Evolutionary conservation across 2,888 invertebrate genomes (phyloP), one percentile per base, ranked within the genome.

Genomic region (Oligia latruncula): DNA sequence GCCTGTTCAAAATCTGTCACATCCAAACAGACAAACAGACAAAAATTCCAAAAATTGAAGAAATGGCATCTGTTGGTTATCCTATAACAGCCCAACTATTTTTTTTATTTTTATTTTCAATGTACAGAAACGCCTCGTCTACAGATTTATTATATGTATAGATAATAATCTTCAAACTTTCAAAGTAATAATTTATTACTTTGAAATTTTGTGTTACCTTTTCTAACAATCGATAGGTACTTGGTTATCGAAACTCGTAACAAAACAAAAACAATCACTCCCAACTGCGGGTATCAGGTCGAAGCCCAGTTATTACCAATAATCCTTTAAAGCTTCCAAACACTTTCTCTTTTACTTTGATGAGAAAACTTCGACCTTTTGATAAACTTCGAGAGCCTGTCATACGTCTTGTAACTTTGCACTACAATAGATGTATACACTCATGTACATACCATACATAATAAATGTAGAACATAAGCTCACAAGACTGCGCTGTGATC

Each of bases 321-420:
- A 65, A 70, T 58, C 64, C 20, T n/a, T 60, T 29, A 58, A 43
- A 82, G 68, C 58, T 15, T 46, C 20, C 1, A 13, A 65, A 80
- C 62, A 71, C 71, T 82, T 60, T 75, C 64, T 73, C 73, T 83
- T 86, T 76, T 74, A 82, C 83, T 83, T 82, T 85, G 73, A 86
- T 77, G 86, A 85, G 82, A 77, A 84, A 85, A 85, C 71, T 79
- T 68, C 65, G 65, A 79, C 23, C 83, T 74, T 82, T 86, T 82
- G 83, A 71, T 76, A 67, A 85, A 76, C 20, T 83, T 79, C 29
- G 43, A 49, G 35, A 64, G 49, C 66, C 40, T 70, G 52, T 58
- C 62, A 83, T 71, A 29, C 46, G 40, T 23, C 66, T 70, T 62
- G 58, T 83, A 35, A 78, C 62, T 78, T 58, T 2, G 20, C 40